Percentiles rank a stretch among this genome's conserved stretches.
phyloP scores from a whole-genome alignment of 2,797 vertebrate genomes.

The Sebastes hubbsi region DNA sequence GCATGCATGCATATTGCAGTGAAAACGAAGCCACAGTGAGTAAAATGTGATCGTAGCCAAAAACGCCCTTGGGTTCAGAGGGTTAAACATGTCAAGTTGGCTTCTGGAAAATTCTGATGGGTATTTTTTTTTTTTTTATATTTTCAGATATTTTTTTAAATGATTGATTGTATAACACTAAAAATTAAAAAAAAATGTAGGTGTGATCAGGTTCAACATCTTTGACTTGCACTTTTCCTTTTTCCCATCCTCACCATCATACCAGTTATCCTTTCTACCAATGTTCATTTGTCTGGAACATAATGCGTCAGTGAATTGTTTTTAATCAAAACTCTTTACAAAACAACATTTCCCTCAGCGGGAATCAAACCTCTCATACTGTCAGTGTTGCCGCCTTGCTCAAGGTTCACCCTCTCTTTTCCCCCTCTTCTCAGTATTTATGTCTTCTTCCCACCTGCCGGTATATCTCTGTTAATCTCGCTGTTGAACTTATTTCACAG shows the following conservation, averaged over 20 bases:
- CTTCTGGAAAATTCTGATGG: no score
- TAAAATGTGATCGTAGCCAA: no score
- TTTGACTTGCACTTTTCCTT: not conserved
- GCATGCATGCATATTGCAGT: no score
- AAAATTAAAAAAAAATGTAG: not conserved
- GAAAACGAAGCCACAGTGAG: no score
- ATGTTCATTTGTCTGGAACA: not conserved
- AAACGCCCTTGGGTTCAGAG: no score
- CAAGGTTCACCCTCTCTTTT: conserved; percentile 1
- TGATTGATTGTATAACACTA: no score
- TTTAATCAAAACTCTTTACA: not conserved
- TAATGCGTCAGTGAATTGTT: not conserved
- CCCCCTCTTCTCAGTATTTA: conserved; percentile 1
- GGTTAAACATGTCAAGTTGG: no score
- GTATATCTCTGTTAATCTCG: conserved; percentile 65
- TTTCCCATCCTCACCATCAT: not conserved
- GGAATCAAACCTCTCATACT: conserved; percentile 13
- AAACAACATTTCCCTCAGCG: conserved; percentile 1
- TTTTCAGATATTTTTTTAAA: no score
- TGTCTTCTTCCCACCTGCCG: conserved; percentile 37
- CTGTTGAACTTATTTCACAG: conserved; percentile 72
- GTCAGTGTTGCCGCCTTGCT: conserved; percentile 1
- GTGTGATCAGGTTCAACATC: not conserved
- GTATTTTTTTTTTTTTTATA: no score
- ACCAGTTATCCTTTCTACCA: not conserved